These are phyloP conservation scores for Smutsia gigantea DNA, from an alignment of 2,797 vertebrate species.

Conservation along the genomic window DNA sequence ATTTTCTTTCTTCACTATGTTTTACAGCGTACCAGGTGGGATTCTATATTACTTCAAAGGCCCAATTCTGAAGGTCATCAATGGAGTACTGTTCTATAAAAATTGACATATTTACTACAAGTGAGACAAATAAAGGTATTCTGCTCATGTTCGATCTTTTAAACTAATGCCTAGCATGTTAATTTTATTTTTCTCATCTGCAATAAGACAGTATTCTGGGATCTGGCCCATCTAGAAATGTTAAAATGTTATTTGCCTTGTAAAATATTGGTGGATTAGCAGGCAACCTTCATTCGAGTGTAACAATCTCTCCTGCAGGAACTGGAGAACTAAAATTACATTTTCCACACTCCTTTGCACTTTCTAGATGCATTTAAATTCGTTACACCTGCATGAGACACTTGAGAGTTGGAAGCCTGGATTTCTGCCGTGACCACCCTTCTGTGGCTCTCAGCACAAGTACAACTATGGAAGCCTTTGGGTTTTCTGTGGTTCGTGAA, in stretches of 20 bases:
- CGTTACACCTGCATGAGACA: background rate
- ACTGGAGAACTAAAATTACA: background rate
- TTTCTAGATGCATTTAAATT: background rate
- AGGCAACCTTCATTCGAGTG: background rate
- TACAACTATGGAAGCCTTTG: background rate
- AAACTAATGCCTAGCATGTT: background rate
- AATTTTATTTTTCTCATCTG: background rate
- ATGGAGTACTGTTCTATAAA: background rate
- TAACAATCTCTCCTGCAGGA: background rate
- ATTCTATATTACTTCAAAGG: background rate
- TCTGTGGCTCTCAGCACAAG: background rate
- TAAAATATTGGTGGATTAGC: background rate
- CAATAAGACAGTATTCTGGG: constrained; percentile 18
- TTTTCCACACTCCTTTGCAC: background rate
- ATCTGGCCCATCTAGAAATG: background rate
- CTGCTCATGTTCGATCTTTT: background rate
- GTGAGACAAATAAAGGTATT: background rate
- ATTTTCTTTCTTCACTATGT: background rate
- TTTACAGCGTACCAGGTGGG: background rate
- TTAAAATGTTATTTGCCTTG: background rate
- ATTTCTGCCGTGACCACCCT: background rate
- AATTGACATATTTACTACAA: constrained; percentile 19
- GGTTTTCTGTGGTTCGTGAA: background rate
- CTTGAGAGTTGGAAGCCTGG: background rate
- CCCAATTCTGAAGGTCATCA: background rate